These are phyloP conservation scores for Orchestia grillus DNA, from an alignment of 1,140 invertebrate genomes.

Conservation along the genomic window DNA sequence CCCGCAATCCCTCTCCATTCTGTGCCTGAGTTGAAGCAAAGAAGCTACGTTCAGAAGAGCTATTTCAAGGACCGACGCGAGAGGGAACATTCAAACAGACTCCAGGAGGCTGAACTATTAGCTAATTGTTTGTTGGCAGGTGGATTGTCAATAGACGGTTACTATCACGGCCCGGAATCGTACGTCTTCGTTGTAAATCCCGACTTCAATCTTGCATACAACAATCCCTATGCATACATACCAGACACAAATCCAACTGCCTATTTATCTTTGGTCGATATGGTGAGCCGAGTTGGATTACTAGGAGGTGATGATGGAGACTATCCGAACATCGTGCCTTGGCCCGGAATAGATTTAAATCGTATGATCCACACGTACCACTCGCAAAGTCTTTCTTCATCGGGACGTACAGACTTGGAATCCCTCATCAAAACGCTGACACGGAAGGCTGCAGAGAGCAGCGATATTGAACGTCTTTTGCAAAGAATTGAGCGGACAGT, in stretches of 20 bases:
- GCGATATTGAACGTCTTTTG: neutral
- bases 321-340: neutral
- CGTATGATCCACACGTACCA: neutral
- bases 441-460: neutral
- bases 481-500: neutral
- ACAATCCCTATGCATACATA: neutral
- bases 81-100: neutral
- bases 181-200: neutral
- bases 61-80: neutral
- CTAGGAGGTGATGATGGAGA: neutral
- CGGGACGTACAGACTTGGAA: neutral
- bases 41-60: neutral
- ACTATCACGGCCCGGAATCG: neutral
- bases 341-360: neutral
- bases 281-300: slow-evolving; percentile 7
- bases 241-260: neutral
- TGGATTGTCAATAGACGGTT: neutral
- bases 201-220: neutral
- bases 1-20: neutral
- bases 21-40: neutral
- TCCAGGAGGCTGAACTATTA: neutral
- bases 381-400: neutral
- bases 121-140: neutral
- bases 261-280: neutral
- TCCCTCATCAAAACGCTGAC: neutral